A percentile compares a stretch with the other conserved stretches of the same genome.
Evolutionary conservation across 2,797 vertebrate genomes (phyloP).

Genomic region (Platalea minor): DNA sequence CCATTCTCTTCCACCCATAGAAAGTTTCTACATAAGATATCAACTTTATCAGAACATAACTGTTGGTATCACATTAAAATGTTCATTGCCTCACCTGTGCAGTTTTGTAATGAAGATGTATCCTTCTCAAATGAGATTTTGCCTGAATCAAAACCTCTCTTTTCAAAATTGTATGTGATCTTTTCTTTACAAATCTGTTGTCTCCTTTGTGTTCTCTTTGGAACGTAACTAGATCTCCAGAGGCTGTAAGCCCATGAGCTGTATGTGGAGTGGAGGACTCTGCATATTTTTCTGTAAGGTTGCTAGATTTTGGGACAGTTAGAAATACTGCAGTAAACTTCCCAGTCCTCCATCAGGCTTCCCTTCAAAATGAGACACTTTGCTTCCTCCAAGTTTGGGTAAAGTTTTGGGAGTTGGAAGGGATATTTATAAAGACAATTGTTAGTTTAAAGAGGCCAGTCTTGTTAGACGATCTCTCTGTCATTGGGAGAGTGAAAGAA

Average conservation of each 20-base stretch:
- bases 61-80: background rate
- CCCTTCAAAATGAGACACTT: background rate
- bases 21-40: background rate
- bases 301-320: background rate
- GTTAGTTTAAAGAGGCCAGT: background rate
- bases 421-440: background rate
- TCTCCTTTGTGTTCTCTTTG: background rate
- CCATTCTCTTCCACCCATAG: background rate
- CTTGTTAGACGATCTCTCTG: background rate
- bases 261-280: background rate
- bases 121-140: background rate
- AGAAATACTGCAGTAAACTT: background rate
- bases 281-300: background rate
- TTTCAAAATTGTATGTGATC: background rate
- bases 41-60: background rate
- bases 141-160: background rate
- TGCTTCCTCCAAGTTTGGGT: background rate
- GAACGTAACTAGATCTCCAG: background rate
- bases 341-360: background rate
- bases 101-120: background rate
- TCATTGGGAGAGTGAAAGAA: background rate
- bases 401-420: background rate
- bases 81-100: fast-evolving
- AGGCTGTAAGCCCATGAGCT: background rate
- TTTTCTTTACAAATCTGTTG: background rate